Evolutionary conservation across 2,797 vertebrate species (phyloP), one percentile per base, ranked within the genome.

Genomic region (Corythornis leucogaster): DNA sequence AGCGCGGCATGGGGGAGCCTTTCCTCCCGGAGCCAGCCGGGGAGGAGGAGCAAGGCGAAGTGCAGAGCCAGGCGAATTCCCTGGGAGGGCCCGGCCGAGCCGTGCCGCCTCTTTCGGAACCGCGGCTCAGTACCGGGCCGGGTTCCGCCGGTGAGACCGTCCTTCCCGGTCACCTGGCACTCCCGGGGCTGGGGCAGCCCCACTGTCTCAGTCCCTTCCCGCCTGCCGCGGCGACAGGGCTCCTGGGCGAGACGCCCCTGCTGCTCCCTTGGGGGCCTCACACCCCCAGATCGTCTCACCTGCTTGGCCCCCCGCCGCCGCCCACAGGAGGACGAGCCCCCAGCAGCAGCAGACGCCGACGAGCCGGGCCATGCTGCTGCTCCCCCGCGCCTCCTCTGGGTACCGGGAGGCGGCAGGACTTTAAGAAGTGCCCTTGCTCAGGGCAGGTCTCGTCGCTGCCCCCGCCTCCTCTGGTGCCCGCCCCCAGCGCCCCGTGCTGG

Each of bases 391-490:
- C 77, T 78, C 69, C 83, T 54, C 45, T 25, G 4, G 16, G 33
- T 28, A 28, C 79, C 18, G 38, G 50, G 51, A 74, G 80, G 92
- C 79, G 89, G 78, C 75, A 67, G 67, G 63, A 89, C 91, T 86
- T 94, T 55, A 87, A 61, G 43, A 92, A 95, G 77, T 87, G 92
- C 20, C 25, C 69, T 83, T 2, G 11, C 64, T 62, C 80, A 31
- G 90, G 87, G 93, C 92, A 92, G 94, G 94, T 93, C 94, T 73
- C 61, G 31, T 61, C 28, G 55, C 86, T 85, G 68, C 92, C 53
- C 85, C 91, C 95, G 95, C 94, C 96, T 86, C 84, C 91, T 78
- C 24, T 17, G 58, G 58, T 53, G 40, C 91, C 85, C 91, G 91
- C 85, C 90, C 92, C 46, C 24, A 11, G 67, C 16, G 15, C 26